These are phyloP conservation scores for Parnassius smintheus DNA, from an alignment of 2,888 invertebrate genomes.

Conservation along the genomic window DNA sequence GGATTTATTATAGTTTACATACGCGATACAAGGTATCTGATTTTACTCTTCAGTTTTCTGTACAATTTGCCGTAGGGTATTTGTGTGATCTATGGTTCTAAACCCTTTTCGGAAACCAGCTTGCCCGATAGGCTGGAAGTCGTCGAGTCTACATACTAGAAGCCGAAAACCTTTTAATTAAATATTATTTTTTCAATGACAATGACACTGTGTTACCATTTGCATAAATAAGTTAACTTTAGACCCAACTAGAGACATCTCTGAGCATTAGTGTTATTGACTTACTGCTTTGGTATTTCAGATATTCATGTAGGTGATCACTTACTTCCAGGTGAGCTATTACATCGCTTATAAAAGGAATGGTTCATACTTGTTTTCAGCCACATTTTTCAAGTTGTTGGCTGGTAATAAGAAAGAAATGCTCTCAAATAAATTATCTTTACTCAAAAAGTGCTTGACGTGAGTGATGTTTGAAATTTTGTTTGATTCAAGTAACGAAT, in stretches of 20 bases:
- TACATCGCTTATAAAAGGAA: too few relatives aligned
- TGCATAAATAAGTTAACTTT: too few relatives aligned
- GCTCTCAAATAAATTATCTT: slow-evolving; percentile 18
- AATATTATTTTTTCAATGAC: not conserved
- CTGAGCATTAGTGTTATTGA: too few relatives aligned
- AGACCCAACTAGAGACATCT: not conserved
- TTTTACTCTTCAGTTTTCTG: too few relatives aligned
- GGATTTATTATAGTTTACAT: too few relatives aligned
- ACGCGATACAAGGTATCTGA: too few relatives aligned
- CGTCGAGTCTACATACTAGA: not conserved
- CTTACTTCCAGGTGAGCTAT: not conserved
- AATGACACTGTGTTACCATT: too few relatives aligned
- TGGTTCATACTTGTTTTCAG: too few relatives aligned
- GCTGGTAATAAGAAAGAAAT: not conserved
- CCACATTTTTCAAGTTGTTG: not conserved
- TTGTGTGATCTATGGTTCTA: too few relatives aligned
- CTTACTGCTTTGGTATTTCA: not conserved
- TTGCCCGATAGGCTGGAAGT: too few relatives aligned
- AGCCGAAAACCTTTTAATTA: not conserved
- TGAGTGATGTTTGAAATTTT: slow-evolving; percentile 6
- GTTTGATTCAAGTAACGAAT: not conserved
- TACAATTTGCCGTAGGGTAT: too few relatives aligned
- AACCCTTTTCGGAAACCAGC: too few relatives aligned
- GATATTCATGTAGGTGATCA: not conserved
- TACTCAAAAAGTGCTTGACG: slow-evolving; percentile 13